These are phyloP conservation scores for Danio aesculapii DNA, from an alignment of 2,797 vertebrate species.

Conservation along the genomic window DNA sequence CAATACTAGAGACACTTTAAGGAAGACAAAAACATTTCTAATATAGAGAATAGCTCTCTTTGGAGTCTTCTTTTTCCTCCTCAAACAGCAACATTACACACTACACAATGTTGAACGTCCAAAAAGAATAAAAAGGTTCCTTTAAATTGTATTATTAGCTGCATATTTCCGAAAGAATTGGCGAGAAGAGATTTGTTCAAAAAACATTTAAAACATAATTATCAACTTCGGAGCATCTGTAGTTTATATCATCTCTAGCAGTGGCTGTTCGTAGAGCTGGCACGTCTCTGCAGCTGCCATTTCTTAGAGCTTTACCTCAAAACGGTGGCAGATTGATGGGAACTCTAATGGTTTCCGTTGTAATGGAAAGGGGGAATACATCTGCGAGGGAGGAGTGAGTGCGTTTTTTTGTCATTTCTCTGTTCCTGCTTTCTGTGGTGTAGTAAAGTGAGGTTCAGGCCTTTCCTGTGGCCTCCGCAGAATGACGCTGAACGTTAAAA, in stretches of 20 bases:
- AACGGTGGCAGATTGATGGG: constrained; percentile 43
- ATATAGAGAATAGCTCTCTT: too few relatives aligned
- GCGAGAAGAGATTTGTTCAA: too few relatives aligned
- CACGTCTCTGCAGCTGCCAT: constrained; percentile 68
- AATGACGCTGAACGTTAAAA: constrained; percentile 77
- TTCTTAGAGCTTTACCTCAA: constrained; percentile 33
- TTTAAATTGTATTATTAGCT: too few relatives aligned
- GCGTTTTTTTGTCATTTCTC: constrained; percentile 3
- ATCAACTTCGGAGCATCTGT: too few relatives aligned
- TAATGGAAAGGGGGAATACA: constrained; percentile 31
- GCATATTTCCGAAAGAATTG: too few relatives aligned
- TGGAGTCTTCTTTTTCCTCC: too few relatives aligned
- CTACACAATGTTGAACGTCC: too few relatives aligned
- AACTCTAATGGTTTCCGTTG: constrained; percentile 72
- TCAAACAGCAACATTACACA: too few relatives aligned
- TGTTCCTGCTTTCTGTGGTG: constrained; percentile 69
- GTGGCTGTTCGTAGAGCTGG: constrained; percentile 73
- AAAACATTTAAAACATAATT: too few relatives aligned
- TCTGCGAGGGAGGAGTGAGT: constrained; percentile 73
- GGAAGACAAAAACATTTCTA: too few relatives aligned
- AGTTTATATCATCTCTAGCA: constrained; percentile 72
- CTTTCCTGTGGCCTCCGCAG: constrained; percentile 76
- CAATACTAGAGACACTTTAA: too few relatives aligned
- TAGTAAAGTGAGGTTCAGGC: constrained; percentile 77
- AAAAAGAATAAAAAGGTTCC: too few relatives aligned